These are phyloP conservation scores for Kuschelorhynchus macadamiae DNA, from an alignment of 2,888 invertebrate species.

Conservation along the genomic window DNA sequence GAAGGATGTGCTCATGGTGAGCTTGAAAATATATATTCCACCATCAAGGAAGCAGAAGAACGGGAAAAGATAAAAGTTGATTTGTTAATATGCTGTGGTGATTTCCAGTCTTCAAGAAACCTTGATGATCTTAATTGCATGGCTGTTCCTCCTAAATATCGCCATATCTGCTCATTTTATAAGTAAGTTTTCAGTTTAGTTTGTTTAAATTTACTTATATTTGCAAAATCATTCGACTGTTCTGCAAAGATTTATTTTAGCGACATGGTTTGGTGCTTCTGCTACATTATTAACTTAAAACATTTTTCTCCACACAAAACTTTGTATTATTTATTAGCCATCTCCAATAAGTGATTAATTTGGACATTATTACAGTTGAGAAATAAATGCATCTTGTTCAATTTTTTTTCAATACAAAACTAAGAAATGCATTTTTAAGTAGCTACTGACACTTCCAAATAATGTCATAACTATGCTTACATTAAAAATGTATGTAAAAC, in stretches of 20 bases:
- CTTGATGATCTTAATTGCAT: conserved; percentile 89
- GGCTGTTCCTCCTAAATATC: conserved; percentile 96
- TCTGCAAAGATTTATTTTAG: neutral
- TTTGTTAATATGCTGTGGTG: conserved; percentile 96
- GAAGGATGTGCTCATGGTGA: conserved; percentile 99
- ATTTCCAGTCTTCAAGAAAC: conserved; percentile 97
- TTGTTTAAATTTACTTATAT: conserved; percentile 4
- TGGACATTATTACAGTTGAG: too few relatives aligned
- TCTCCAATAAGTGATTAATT: too few relatives aligned
- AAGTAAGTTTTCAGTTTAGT: conserved; percentile 76
- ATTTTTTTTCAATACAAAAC: too few relatives aligned
- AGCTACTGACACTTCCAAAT: too few relatives aligned
- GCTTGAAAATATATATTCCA: conserved; percentile 94
- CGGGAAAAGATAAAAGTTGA: conserved; percentile 85
- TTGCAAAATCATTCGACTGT: neutral
- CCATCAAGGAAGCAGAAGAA: conserved; percentile 82
- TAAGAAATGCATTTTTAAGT: too few relatives aligned
- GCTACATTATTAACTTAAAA: too few relatives aligned
- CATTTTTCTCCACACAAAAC: too few relatives aligned
- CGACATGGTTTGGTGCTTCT: too few relatives aligned
- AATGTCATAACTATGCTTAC: too few relatives aligned
- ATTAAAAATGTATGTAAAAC: too few relatives aligned
- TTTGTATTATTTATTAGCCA: too few relatives aligned
- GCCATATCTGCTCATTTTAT: conserved; percentile 91
- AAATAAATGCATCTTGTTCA: too few relatives aligned